These are phyloP conservation scores for Notarius lentiginosus DNA, from an alignment of 2,113 vertebrate species.

Conservation along the genomic window DNA sequence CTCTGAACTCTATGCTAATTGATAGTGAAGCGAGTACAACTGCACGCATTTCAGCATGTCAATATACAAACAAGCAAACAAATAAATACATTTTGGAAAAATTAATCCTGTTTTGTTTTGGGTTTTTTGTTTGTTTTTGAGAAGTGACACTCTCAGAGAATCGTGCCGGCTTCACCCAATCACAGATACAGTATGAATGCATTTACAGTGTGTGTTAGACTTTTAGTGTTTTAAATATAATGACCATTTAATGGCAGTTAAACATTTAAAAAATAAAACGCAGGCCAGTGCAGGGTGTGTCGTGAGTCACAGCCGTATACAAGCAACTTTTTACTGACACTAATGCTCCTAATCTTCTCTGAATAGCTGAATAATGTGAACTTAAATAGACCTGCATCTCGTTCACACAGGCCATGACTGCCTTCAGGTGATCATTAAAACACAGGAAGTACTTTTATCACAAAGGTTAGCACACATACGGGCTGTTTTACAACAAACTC, in stretches of 20 bases:
- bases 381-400: not conserved
- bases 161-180: not conserved
- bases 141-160: no score
- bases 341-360: not conserved
- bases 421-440: not conserved
- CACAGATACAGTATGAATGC: not conserved
- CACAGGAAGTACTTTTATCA: not conserved
- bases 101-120: no score
- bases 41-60: no score
- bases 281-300: not conserved
- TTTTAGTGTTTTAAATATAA: not conserved
- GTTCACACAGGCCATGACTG: not conserved
- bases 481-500: not conserved
- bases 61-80: no score
- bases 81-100: no score
- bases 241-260: not conserved
- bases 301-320: not conserved
- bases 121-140: no score
- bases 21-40: not conserved
- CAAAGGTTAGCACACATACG: not conserved
- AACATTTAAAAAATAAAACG: not conserved
- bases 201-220: not conserved
- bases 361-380: constrained; percentile 1
- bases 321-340: not conserved
- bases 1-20: not conserved